phyloP scores from a whole-genome alignment of 2,113 vertebrate genomes.

The Mastomys natalensis region DNA sequence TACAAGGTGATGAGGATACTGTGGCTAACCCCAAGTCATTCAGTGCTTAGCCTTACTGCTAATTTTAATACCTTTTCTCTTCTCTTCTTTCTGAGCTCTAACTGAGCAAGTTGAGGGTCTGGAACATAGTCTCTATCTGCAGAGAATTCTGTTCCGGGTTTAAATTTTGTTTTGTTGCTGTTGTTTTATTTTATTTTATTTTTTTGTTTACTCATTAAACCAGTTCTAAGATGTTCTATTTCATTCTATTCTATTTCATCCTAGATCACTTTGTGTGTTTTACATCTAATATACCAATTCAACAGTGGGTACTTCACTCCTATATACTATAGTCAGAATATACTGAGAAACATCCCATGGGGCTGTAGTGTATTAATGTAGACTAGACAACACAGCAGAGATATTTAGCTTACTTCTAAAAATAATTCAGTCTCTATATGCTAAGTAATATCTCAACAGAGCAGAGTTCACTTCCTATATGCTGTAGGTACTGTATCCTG shows the following conservation, averaged over 20 bases:
- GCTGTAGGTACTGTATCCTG: neutral
- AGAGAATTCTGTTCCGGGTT: neutral
- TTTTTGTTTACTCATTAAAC: neutral
- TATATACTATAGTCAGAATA: neutral
- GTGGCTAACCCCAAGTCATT: neutral
- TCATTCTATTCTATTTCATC: neutral
- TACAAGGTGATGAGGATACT: too few relatives aligned
- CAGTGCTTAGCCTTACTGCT: neutral
- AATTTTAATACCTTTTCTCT: neutral
- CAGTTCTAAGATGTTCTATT: neutral
- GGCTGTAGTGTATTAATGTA: neutral
- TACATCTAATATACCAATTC: neutral
- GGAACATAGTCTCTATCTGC: neutral
- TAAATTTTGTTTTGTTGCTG: neutral
- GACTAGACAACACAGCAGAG: neutral
- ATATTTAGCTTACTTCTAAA: neutral
- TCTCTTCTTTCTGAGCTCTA: neutral
- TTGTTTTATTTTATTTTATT: neutral
- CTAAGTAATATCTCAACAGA: neutral
- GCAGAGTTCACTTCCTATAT: neutral
- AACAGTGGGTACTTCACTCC: neutral
- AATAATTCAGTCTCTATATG: neutral
- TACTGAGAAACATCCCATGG: too few relatives aligned
- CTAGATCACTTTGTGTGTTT: neutral
- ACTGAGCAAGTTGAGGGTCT: neutral